phyloP scores from a whole-genome alignment of 2,888 invertebrate species.

The Melanophora roralis region DNA sequence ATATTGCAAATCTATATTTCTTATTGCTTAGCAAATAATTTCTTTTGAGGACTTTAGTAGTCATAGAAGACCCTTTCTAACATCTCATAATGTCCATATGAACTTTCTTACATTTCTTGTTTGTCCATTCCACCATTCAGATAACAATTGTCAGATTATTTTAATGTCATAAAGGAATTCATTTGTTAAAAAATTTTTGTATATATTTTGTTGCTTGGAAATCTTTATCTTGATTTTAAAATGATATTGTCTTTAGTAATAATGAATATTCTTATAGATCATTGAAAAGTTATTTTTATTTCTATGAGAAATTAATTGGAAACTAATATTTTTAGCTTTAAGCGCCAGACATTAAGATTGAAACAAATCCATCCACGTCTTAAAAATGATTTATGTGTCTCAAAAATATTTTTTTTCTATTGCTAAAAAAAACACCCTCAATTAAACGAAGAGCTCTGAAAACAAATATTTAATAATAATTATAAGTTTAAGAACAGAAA shows the following conservation, averaged over 20 bases:
- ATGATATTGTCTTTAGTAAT: background rate
- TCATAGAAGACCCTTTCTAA: too few relatives aligned
- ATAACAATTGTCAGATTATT: slow-evolving; percentile 28
- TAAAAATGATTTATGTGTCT: slow-evolving; percentile 72
- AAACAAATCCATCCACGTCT: slow-evolving; percentile 51
- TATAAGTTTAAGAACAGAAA: slow-evolving; percentile 15
- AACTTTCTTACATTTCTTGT: too few relatives aligned
- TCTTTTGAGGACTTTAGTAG: too few relatives aligned
- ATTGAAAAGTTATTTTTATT: background rate
- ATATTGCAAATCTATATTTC: too few relatives aligned
- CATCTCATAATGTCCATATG: too few relatives aligned
- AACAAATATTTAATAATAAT: slow-evolving; percentile 42
- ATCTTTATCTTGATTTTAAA: background rate
- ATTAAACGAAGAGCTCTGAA: background rate
- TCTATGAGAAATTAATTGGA: slow-evolving; percentile 6
- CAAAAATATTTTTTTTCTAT: slow-evolving; percentile 44
- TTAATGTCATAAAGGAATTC: background rate
- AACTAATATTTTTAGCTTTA: background rate
- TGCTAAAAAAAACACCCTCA: slow-evolving; percentile 47
- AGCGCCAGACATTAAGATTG: slow-evolving; percentile 36
- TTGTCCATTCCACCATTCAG: too few relatives aligned
- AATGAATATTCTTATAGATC: background rate
- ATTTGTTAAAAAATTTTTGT: background rate
- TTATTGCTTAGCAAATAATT: too few relatives aligned
- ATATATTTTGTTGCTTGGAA: background rate